Conservation (phyloP, 2,888 invertebrate species). For the Ormyrus labotus region DNA sequence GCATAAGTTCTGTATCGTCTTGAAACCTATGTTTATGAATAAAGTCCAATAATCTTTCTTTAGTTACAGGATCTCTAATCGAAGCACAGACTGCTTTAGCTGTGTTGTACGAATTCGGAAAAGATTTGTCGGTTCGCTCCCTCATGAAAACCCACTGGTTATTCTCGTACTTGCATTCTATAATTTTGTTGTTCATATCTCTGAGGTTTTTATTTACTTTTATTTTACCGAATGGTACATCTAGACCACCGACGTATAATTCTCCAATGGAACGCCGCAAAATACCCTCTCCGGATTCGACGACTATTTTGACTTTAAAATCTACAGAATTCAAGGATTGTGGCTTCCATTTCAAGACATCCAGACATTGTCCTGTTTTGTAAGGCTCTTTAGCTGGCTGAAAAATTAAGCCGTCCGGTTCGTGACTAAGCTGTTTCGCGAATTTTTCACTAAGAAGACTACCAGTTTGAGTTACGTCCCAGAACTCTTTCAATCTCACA, state of each 20-base stretch:
- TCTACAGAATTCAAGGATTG: constrained; percentile 95
- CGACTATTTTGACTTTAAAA: constrained; percentile 90
- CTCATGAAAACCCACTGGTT: constrained; percentile 95
- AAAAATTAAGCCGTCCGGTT: constrained; percentile 98
- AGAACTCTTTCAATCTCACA: constrained; percentile 93
- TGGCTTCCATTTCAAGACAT: constrained; percentile 99
- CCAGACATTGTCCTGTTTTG: constrained; percentile 86
- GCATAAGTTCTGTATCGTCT: constrained; percentile 84
- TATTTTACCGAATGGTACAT: constrained; percentile 84
- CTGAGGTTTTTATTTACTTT: constrained; percentile 86
- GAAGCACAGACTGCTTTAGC: constrained; percentile 91
- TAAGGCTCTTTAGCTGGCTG: constrained; percentile 95
- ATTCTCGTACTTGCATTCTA: constrained; percentile 93
- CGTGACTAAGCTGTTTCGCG: constrained; percentile 89
- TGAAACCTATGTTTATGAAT: constrained; percentile 82
- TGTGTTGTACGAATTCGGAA: constrained; percentile 92
- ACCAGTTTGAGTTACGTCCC: constrained; percentile 85
- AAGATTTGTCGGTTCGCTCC: constrained; percentile 96
- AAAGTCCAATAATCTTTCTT: constrained; percentile 85
- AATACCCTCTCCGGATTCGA: constrained; percentile 84
- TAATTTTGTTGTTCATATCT: constrained; percentile 92
- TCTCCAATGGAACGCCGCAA: constrained; percentile 83
- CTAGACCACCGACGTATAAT: constrained; percentile 86
- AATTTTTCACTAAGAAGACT: constrained; percentile 90
- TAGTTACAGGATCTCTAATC: constrained; percentile 90